Evolutionary conservation across 2,113 vertebrate genomes (phyloP), one percentile per base, ranked within the genome.

Genomic region (Lepidothrix coronata): DNA sequence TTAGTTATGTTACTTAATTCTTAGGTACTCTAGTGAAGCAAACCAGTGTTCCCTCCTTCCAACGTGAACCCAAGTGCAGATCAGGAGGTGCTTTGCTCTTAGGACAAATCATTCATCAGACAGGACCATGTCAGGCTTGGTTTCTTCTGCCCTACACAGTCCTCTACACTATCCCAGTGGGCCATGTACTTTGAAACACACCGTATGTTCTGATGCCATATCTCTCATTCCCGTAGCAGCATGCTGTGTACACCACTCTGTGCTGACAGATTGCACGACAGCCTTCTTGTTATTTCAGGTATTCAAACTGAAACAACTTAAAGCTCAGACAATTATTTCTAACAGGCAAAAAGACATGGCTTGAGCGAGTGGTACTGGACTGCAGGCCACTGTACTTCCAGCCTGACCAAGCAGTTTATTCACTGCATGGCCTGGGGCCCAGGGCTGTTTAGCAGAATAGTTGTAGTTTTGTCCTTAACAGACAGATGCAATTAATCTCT

Each of bases 271-370:
- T 75, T 89, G 86, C 30, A 33, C 0, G 2, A 71, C 73, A 89
- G 80, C 73, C 68, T 95, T 92, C 67, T 55, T 81, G 30, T 81
- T 90, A 59, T n/a, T 92, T 93, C 91, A 95, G 59, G 91, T 95
- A 87, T 89, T 91, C 2, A 2, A 81, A 86, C 59, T 48, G 68
- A 91, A 93, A 71, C 31, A 89, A 41, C 65, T 92, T 63, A n/a
- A 76, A 89, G 37, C 35, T 27, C 67, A 73, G 85, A 49, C 44
- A 44, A 4, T 79, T 82, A n/a, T 44, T 63, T 86, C 54, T 70
- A 39, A 66, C 5, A 4, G 35, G n/a, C 55, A 74, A 39, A 89
- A 70, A 62, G 51, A 30, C 0, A 21, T 23, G 37, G 35, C 5
- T 4, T 54, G 43, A 86, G 39, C 39, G 46, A 70, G 39, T 25